A percentile compares a stretch with the other conserved stretches of the same genome.
phyloP scores from a whole-genome alignment of 2,113 vertebrate species.

The Cranoglanis bouderius region DNA sequence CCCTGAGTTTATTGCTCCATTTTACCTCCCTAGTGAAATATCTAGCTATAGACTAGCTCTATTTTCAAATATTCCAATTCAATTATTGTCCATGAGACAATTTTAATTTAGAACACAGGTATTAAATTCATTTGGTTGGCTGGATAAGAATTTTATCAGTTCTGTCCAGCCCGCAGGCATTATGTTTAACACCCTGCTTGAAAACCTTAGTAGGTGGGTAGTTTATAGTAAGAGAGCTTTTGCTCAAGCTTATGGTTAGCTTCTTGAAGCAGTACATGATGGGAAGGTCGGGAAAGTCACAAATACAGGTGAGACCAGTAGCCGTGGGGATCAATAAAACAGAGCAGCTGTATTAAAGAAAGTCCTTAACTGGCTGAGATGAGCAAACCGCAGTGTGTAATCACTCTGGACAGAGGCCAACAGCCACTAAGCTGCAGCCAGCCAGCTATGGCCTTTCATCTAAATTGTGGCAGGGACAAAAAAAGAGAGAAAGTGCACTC shows the following conservation, averaged over 20 bases:
- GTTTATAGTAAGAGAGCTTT: neutral
- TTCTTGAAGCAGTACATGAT: neutral
- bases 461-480: slow-evolving; percentile 51
- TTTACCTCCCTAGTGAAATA: neutral
- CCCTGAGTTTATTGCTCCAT: neutral
- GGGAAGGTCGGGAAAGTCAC: neutral
- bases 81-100: too few species aligned
- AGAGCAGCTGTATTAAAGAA: slow-evolving; percentile 55
- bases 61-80: neutral
- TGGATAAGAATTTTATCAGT: neutral
- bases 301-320: neutral
- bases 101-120: neutral
- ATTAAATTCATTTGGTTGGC: neutral
- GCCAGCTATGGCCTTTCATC: slow-evolving; percentile 52
- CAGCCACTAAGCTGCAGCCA: slow-evolving; percentile 2
- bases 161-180: neutral
- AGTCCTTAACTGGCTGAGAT: slow-evolving; percentile 53
- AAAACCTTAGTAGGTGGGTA: neutral
- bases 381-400: slow-evolving; percentile 51
- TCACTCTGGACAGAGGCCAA: slow-evolving; percentile 51
- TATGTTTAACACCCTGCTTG: neutral
- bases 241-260: neutral
- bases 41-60: neutral
- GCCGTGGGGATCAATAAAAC: slow-evolving; percentile 38
- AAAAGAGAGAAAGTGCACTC: slow-evolving; percentile 21